These are phyloP conservation scores for Capitulum mitella DNA, from an alignment of 2,888 invertebrate species.

Conservation along the genomic window DNA sequence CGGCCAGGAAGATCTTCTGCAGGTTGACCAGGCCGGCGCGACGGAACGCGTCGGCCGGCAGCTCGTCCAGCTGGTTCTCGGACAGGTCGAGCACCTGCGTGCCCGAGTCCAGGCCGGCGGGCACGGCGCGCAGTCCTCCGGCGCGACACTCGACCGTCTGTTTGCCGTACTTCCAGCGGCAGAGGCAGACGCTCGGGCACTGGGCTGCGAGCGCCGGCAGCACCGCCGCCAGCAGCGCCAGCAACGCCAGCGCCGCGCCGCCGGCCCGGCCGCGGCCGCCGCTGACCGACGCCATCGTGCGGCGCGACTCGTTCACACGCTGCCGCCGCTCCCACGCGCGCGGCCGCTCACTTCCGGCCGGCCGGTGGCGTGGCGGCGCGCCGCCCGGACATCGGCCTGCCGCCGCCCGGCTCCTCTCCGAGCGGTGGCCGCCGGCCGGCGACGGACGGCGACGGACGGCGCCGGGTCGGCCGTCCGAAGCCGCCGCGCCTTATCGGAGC, in stretches of 20 bases:
- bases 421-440: neutral
- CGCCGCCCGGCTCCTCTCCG: neutral
- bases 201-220: neutral
- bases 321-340: neutral
- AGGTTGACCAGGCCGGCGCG: slow-evolving; percentile 73
- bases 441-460: neutral
- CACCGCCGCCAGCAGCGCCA: neutral
- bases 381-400: neutral
- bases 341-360: neutral
- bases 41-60: slow-evolving; percentile 75
- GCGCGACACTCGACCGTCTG: slow-evolving; percentile 82
- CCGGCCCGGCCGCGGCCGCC: neutral
- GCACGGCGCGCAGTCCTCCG: slow-evolving; percentile 70
- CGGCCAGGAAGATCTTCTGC: slow-evolving; percentile 74
- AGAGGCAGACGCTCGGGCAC: slow-evolving; percentile 58
- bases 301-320: neutral
- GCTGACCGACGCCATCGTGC: no score
- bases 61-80: slow-evolving; percentile 53
- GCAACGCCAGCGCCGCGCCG: neutral
- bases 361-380: no score
- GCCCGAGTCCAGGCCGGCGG: slow-evolving; percentile 73
- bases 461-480: neutral
- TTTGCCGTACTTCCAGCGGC: slow-evolving; percentile 82
- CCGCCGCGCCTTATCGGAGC: neutral
- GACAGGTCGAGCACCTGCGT: slow-evolving; percentile 87